phyloP scores from a whole-genome alignment of 2,888 invertebrate species.

The Troides helena region DNA sequence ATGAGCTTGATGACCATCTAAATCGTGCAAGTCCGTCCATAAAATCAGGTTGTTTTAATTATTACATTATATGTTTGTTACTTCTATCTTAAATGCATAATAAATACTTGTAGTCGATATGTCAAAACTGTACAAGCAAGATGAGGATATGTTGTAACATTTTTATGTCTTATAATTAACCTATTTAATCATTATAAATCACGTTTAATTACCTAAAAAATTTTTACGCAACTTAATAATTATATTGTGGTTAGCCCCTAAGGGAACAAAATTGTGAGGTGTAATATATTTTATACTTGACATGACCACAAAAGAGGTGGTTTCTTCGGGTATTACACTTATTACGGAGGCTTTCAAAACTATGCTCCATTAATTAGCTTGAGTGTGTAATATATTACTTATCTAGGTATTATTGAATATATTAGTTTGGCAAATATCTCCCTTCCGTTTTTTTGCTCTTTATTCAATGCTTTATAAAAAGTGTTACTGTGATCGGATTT shows the following conservation, averaged over 20 bases:
- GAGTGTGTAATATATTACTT: no score
- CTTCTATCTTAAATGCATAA: not conserved
- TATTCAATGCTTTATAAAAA: no score
- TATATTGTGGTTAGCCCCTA: conserved; percentile 12
- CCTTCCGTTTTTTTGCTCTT: no score
- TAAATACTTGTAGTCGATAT: not conserved
- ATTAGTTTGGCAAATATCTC: no score
- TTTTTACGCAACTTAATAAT: conserved; percentile 10
- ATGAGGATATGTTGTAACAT: conserved; percentile 13
- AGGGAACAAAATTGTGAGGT: not conserved
- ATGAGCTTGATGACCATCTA: no score
- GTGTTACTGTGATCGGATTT: no score
- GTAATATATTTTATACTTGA: conserved; percentile 3
- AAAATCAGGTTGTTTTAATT: no score
- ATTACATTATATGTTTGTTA: not conserved
- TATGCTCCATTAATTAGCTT: no score
- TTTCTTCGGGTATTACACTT: no score
- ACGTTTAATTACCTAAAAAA: conserved; percentile 11
- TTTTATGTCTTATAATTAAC: conserved; percentile 10
- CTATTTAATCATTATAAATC: conserved; percentile 18
- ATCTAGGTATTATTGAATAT: no score
- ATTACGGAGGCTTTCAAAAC: no score
- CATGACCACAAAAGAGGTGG: not conserved
- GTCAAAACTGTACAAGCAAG: not conserved
- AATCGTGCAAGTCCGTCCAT: no score